Base-by-base conservation (phyloP, 2,888 invertebrate species). In the Mellilla xanthometata region DNA sequence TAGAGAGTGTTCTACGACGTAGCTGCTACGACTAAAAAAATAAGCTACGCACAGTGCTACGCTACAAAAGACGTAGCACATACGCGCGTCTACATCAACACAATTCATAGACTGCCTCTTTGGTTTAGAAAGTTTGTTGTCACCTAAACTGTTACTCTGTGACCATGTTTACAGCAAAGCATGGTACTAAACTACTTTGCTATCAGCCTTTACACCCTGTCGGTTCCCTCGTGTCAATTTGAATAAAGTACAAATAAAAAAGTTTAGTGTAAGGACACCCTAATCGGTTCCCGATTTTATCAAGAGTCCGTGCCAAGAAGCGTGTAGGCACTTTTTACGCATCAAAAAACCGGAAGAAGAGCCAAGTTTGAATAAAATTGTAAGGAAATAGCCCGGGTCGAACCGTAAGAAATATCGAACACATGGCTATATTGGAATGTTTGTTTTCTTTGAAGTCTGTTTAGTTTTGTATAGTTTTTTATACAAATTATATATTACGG, bases 201-300 rank as follows among this genome's bases (percentile, higher is more conserved):
- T 81, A 78, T 81, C 81, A 65, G 76, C 63, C 61, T 69, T 81
- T 76, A 80, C 80, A 72, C 73, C 61, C 80, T 69, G 70, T 64
- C 72, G 68, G 69, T 65, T 72, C 61, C 60, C 63, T 70, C 65
- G 58, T 68, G 73, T 75, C 79, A 68, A 78, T 80, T 81, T 79
- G 72, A 81, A 81, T 81, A 81, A 81, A 76, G 69, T 68, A 63
- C 65, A 65, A 76, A 72, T 77, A 77, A 79, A 78, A 71, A 80
- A 73, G 69, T 74, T 67, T 72, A 71, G 70, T 71, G 66, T 72
- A 71, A 70, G 75, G 71, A 65, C 64, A 63, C 63, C 70, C 69
- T 77, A 76, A 76, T 74, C 75, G 70, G 63, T 63, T 61, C 70
- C 73, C 57, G 75, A 76, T 76, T 74, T 72, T 78, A 79, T 79